These are phyloP conservation scores for Cinclus mexicanus DNA, from an alignment of 2,113 vertebrate species.

Conservation along the genomic window DNA sequence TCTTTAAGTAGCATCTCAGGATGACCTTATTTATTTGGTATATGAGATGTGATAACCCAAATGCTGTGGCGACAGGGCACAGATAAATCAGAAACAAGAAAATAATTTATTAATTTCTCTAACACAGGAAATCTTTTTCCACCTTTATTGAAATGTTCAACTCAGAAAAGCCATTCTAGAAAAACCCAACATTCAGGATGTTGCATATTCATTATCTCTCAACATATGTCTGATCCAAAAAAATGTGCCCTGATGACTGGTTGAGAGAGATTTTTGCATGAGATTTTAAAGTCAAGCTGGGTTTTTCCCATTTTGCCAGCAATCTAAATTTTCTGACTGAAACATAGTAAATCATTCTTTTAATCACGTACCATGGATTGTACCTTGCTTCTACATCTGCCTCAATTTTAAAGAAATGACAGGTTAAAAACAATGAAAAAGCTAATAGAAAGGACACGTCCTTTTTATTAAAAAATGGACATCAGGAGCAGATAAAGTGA, in stretches of 20 bases:
- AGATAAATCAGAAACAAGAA: not conserved
- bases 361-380: not conserved
- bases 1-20: not conserved
- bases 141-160: not conserved
- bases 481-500: not conserved
- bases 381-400: not conserved
- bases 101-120: not conserved
- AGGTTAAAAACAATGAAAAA: slow-evolving; percentile 11
- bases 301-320: not conserved
- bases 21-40: not conserved
- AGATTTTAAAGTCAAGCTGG: not conserved
- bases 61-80: not conserved
- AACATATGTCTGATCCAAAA: not conserved
- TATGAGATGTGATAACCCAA: not conserved
- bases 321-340: not conserved
- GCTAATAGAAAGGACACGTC: not conserved
- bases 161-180: not conserved
- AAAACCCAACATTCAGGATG: not conserved
- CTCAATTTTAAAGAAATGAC: not conserved
- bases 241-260: not conserved
- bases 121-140: not conserved
- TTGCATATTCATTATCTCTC: not conserved
- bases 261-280: not conserved
- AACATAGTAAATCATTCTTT: not conserved
- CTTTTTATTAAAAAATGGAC: not conserved